These are phyloP conservation scores for Pandion haliaetus DNA, from an alignment of 2,113 vertebrate species.

Conservation along the genomic window DNA sequence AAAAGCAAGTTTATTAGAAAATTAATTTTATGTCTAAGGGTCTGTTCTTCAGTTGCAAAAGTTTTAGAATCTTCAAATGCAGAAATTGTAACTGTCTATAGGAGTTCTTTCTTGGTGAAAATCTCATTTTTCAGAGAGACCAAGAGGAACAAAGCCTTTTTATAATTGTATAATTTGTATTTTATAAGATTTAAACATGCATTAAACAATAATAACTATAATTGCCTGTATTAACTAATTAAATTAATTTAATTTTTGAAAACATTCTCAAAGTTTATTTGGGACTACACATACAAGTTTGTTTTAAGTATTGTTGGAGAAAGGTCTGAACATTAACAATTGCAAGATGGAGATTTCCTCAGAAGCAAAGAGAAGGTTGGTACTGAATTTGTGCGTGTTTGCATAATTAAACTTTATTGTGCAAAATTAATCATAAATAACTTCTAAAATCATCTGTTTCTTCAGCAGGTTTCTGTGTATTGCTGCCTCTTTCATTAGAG, in stretches of 20 bases:
- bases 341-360: background rate
- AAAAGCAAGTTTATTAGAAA: background rate
- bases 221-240: background rate
- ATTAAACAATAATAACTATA: background rate
- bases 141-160: background rate
- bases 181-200: background rate
- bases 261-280: background rate
- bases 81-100: background rate
- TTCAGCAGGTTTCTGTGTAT: background rate
- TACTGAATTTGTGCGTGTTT: background rate
- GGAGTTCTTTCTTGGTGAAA: background rate
- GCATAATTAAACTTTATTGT: background rate
- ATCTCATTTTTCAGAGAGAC: background rate
- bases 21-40: background rate
- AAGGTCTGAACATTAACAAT: background rate
- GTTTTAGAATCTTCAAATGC: background rate
- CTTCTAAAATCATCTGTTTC: background rate
- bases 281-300: background rate
- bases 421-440: background rate
- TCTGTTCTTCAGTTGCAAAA: background rate
- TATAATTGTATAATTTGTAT: background rate
- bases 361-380: background rate
- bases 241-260: background rate
- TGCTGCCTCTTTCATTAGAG: background rate
- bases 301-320: background rate